Percentiles rank a stretch among this genome's conserved stretches.
Conservation (phyloP, 2,113 vertebrate genomes). For the Trichomycterus rosablanca region DNA sequence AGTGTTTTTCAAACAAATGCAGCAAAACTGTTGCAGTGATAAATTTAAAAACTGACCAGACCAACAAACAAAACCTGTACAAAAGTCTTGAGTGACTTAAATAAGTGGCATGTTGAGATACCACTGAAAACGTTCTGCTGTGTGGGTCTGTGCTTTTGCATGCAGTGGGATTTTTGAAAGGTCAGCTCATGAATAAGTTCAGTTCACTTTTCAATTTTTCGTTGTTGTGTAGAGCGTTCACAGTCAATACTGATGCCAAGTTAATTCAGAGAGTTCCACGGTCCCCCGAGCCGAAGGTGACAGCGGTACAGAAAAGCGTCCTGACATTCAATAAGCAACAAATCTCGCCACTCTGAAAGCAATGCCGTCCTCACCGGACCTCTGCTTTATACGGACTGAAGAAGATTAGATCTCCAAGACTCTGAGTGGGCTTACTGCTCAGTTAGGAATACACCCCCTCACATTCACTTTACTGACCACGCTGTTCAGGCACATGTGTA, state of each 20-base stretch:
- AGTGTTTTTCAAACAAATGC: too few relatives aligned
- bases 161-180: conserved; percentile 2
- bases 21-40: too few relatives aligned
- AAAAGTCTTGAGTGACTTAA: too few relatives aligned
- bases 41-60: too few relatives aligned
- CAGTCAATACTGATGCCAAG: not conserved
- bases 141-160: too few relatives aligned
- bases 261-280: not conserved
- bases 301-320: not conserved
- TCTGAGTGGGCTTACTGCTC: conserved; percentile 16
- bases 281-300: conserved; percentile 10
- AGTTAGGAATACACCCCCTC: conserved; percentile 24
- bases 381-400: conserved; percentile 4
- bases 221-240: not conserved
- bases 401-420: not conserved
- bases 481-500: conserved; percentile 28
- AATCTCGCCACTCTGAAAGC: not conserved
- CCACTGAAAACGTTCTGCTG: too few relatives aligned
- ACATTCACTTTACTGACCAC: conserved; percentile 11
- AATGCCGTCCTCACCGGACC: conserved; percentile 3
- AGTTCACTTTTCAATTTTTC: conserved; percentile 1
- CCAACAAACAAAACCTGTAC: too few relatives aligned
- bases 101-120: too few relatives aligned
- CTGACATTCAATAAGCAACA: conserved; percentile 1
- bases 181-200: conserved; percentile 1